Base-by-base conservation (phyloP, 2,888 invertebrate species). In the Lasioglossum leucozonium region DNA sequence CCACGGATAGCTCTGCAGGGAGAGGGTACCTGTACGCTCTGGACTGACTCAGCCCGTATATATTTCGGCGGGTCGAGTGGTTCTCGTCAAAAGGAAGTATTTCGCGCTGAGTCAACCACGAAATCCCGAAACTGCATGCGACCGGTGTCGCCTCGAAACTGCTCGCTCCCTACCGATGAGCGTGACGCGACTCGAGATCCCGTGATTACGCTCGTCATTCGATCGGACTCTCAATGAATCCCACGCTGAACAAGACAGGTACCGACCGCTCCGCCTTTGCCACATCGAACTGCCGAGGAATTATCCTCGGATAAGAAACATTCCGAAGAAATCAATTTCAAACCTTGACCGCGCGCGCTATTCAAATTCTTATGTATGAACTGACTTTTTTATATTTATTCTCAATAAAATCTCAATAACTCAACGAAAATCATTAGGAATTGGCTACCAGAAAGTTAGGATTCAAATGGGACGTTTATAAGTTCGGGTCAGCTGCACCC, bases 61-160 rank as follows among this genome's bases (percentile, higher is more conserved):
- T 85, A 89, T 89, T 88, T 88, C 88, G 90, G 80, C 84, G 73
- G 77, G 65, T 74, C 80, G 91, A 86, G 84, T 88, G 89, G 89
- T 86, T 88, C 88, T 83, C 87, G 88, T 86, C 91, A 87, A 81
- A 87, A 84, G 86, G 87, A 87, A 88, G 82, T 74, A 79, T 89
- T 88, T 85, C 84, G 77, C 84, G 89, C 85, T 87, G 90, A 90
- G 81, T 90, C 88, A 90, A 87, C 90, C 81, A 85, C 87, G 87
- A 87, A 84, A 80, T 85, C 85, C 82, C 74, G 82, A 79, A 73
- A 83, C 81, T 80, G 85, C 84, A 72, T 72, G 80, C 77, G 75
- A 58, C 82, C 76, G 79, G 80, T 75, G 86, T 86, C 69, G 51
- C 34, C 34, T 65, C 65, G 42, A 40, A 22, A 55, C 34, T 51